Percentiles rank a stretch among this genome's conserved stretches.
phyloP scores from a whole-genome alignment of 2,888 invertebrate species.

The Ramazzottius varieornatus region DNA sequence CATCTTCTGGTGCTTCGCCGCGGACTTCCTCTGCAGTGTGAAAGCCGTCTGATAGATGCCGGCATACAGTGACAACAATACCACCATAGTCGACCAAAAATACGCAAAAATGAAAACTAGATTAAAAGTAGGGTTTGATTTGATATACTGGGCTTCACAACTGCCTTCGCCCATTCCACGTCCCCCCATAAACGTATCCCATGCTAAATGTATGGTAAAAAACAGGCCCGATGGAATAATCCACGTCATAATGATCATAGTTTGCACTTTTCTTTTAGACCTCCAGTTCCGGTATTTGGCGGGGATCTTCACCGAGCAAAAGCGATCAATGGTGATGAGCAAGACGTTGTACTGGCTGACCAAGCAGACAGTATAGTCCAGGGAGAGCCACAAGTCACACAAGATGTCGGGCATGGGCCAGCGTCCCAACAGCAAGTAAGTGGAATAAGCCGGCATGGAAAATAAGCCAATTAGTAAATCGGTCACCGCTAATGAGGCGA shows the following conservation, averaged over 20 bases:
- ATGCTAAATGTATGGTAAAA: slow-evolving; percentile 92
- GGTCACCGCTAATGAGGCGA: slow-evolving; percentile 84
- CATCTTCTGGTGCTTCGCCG: slow-evolving; percentile 63
- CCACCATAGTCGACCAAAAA: slow-evolving; percentile 86
- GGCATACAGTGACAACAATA: slow-evolving; percentile 77
- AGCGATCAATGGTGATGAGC: slow-evolving; percentile 88
- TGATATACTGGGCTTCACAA: slow-evolving; percentile 86
- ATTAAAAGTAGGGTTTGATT: slow-evolving; percentile 76
- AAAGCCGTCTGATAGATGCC: slow-evolving; percentile 92
- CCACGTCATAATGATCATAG: slow-evolving; percentile 90
- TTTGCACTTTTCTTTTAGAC: slow-evolving; percentile 66
- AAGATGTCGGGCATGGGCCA: slow-evolving; percentile 87
- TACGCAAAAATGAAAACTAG: slow-evolving; percentile 84
- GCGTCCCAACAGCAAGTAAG: slow-evolving; percentile 78
- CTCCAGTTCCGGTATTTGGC: slow-evolving; percentile 90
- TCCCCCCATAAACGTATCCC: slow-evolving; percentile 89
- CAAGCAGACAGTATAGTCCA: slow-evolving; percentile 93
- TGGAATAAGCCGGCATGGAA: slow-evolving; percentile 94
- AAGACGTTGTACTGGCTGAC: slow-evolving; percentile 97
- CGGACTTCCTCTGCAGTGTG: slow-evolving; percentile 85
- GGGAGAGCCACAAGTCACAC: slow-evolving; percentile 91
- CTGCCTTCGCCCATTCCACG: slow-evolving; percentile 58
- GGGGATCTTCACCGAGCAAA: slow-evolving; percentile 93
- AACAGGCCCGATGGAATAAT: slow-evolving; percentile 80
- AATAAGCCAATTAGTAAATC: slow-evolving; percentile 90